Base-by-base conservation (phyloP, 1,140 invertebrate species). In the Akabosia matsudoensis region DNA sequence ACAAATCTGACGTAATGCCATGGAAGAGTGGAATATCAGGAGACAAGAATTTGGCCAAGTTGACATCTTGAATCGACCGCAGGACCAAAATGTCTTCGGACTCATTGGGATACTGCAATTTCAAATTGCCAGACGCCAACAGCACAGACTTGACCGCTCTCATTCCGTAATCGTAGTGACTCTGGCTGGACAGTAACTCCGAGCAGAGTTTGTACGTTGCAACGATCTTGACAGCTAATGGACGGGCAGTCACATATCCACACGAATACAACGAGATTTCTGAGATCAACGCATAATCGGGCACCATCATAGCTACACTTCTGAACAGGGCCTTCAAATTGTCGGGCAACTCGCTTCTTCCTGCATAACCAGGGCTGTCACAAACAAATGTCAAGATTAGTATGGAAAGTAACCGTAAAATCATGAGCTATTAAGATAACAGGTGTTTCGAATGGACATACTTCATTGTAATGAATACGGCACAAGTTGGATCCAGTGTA, bases 251-350 rank as follows among this genome's bases (percentile, higher is more conserved):
- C 13, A 95, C 87, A 83, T 97, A 98, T n/a, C 96, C 96, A 84
- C 90, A 95, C 0, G 96, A 96, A 82, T 97, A 97, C 0, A 98
- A 84, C 64, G 93, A 93, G 78, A 97, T 97, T 86, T 98, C 96
- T 0, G 95, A 93, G 82, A 98, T 98, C 14, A 97, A 84, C 13
- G 93, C 93, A 85, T 97, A 97, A 85, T 98, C 95, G 0, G 96
- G 96, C 26, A 97, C 95, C 95, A 97, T 97, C 96, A 98, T 98
- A 31, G 96, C 95, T 18, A 98, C 95, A 1, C 95, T 93, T 79
- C 96, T 89, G 87, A 98, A 98, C 3, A 98, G 84, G 0, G 95
- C 94, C 90, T 93, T 82, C 1, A 83, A 82, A 73, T 61, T 56
- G 7, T 34, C 52, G 26, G 70, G 70, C 33, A 33, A 1, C n/a